Evolutionary conservation across 2,797 vertebrate species (phyloP).

Genomic region (Artibeus jamaicensis): DNA sequence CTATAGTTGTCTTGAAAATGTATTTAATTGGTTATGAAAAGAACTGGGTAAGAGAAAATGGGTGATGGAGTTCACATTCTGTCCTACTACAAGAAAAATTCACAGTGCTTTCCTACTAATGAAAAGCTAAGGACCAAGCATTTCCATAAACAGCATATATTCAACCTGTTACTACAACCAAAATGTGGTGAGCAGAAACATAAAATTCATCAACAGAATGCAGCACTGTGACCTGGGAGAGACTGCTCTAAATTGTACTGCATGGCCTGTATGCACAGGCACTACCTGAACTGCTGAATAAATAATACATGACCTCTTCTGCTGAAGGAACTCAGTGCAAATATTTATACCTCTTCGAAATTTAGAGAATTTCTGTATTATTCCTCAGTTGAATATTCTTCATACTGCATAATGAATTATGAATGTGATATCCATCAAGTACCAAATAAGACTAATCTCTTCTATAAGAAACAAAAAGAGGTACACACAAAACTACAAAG

Average conservation of each 20-base stretch:
- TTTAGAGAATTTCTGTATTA: not conserved
- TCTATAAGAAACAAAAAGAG: not conserved
- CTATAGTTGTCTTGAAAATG: not conserved
- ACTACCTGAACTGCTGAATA: not conserved
- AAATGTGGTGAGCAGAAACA: slow-evolving; percentile 71
- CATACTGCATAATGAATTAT: not conserved
- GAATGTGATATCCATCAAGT: not conserved
- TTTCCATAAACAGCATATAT: not conserved
- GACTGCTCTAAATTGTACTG: not conserved
- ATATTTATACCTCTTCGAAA: not conserved
- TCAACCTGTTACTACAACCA: slow-evolving; percentile 37
- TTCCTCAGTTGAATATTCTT: not conserved
- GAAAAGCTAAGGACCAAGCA: not conserved
- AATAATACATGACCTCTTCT: not conserved
- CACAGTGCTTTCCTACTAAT: not conserved
- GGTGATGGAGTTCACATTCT: not conserved
- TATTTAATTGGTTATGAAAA: not conserved
- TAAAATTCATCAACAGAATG: slow-evolving; percentile 56
- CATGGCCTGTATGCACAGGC: not conserved
- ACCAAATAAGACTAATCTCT: not conserved
- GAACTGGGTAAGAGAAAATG: not conserved
- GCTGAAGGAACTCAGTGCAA: not conserved
- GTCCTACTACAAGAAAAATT: not conserved
- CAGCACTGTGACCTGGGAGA: not conserved
- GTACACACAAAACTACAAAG: not conserved